A percentile compares a stretch with the other conserved stretches of the same genome.
These are phyloP conservation scores for Aurelia aurita DNA, from an alignment of 30 jellyfish, hydroid and myxozoan genomes.

Conservation along the genomic window DNA sequence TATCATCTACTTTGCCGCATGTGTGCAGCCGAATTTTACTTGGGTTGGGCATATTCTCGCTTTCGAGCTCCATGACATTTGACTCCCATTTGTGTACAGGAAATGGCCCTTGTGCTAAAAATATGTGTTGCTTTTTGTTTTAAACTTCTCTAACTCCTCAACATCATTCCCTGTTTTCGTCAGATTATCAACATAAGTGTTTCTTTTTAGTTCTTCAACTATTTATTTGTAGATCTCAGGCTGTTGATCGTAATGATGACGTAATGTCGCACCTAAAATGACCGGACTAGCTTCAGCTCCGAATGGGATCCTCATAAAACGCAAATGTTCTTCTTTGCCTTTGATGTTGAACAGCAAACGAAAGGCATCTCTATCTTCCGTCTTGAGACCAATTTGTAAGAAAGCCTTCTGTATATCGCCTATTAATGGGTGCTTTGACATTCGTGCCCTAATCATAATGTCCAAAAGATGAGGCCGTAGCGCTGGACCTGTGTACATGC, in stretches of 20 bases:
- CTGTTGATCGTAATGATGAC: neutral
- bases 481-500: neutral
- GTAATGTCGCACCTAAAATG: neutral
- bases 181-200: too few relatives aligned
- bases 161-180: too few relatives aligned
- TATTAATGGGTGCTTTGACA: neutral
- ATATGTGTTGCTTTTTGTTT: too few relatives aligned
- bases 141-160: too few relatives aligned
- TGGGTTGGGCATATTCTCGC: too few relatives aligned
- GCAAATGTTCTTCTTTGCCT: neutral
- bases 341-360: neutral
- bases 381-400: neutral
- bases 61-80: too few relatives aligned
- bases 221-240: too few relatives aligned
- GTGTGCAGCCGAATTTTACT: too few relatives aligned
- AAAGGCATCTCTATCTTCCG: neutral
- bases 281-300: neutral
- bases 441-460: neutral
- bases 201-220: too few relatives aligned
- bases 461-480: neutral
- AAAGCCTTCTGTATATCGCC: neutral
- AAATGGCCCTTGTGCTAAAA: too few relatives aligned
- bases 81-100: too few relatives aligned
- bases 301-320: neutral
- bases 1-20: too few relatives aligned